Conservation (phyloP, 2,888 invertebrate genomes). For the Drosophila robusta region DNA sequence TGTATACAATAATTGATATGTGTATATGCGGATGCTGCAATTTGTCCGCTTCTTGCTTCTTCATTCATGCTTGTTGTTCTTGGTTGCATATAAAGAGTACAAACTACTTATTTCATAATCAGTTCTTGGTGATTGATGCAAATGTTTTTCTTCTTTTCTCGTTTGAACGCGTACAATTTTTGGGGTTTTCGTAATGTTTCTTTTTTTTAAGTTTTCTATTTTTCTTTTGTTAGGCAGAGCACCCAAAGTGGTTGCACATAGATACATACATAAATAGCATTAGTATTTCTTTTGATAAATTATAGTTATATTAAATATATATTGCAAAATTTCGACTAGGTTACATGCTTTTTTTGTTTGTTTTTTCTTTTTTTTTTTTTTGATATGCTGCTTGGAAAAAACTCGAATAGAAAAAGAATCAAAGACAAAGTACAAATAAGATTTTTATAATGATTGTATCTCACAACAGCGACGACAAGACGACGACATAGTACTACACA, state of each 20-base stretch:
- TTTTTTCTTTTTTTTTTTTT: background rate
- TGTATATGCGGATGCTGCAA: constrained; percentile 47
- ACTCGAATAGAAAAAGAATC: constrained; percentile 38
- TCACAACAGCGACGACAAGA: constrained; percentile 84
- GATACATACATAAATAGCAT: constrained; percentile 28
- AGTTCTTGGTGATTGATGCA: constrained; percentile 84
- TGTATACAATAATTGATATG: constrained; percentile 53
- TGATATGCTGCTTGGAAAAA: constrained; percentile 33
- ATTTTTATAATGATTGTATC: constrained; percentile 82
- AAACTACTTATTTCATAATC: constrained; percentile 85
- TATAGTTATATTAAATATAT: constrained; percentile 14
- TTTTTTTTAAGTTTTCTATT: constrained; percentile 2
- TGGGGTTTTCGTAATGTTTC: background rate
- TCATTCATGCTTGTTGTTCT: constrained; percentile 25
- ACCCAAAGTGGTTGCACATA: constrained; percentile 32
- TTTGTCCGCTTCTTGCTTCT: constrained; percentile 37
- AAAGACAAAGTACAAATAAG: constrained; percentile 34
- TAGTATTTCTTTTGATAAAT: constrained; percentile 34
- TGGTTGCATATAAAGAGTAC: constrained; percentile 80
- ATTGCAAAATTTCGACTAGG: constrained; percentile 58
- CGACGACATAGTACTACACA: constrained; percentile 62
- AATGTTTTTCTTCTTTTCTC: constrained; percentile 49
- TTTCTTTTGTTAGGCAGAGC: constrained; percentile 7
- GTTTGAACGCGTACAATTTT: constrained; percentile 50
- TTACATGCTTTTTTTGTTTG: constrained; percentile 11